These are phyloP conservation scores for Carettochelys insculpta DNA, from an alignment of 2,113 vertebrate genomes.

Conservation along the genomic window DNA sequence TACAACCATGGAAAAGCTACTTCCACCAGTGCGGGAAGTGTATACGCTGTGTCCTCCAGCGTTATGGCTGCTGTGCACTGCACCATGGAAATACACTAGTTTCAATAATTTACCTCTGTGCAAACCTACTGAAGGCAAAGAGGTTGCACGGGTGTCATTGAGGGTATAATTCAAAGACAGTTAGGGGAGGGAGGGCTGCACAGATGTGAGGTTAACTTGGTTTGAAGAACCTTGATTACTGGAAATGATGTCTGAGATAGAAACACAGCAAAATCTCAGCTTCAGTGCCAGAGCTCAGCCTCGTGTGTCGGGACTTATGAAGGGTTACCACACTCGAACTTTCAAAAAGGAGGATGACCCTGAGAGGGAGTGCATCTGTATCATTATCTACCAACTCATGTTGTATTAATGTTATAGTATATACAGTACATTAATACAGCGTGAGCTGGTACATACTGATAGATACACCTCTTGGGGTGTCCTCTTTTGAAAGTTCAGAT, in stretches of 20 bases:
- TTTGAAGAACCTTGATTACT: background rate
- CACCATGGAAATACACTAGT: background rate
- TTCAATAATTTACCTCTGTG: background rate
- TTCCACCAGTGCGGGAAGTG: background rate
- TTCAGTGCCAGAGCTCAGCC: rapidly evolving
- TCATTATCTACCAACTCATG: no score
- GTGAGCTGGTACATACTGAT: no score
- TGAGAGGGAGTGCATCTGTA: no score
- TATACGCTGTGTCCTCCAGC: background rate
- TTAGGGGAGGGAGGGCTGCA: background rate
- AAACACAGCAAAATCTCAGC: background rate
- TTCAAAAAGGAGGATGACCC: no score
- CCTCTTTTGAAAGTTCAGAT: no score
- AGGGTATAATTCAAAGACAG: background rate
- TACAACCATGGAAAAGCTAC: background rate
- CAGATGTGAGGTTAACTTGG: background rate
- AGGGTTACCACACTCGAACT: no score
- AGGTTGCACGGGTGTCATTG: background rate
- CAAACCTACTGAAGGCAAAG: background rate
- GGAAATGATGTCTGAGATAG: background rate
- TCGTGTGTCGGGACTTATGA: no score
- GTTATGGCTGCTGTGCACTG: background rate
- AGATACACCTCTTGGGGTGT: no score
- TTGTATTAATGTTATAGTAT: no score
- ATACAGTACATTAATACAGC: no score